Evolutionary conservation across 1,140 invertebrate genomes (phyloP), one percentile per base, ranked within the genome.

Genomic region (Papilio xuthus): DNA sequence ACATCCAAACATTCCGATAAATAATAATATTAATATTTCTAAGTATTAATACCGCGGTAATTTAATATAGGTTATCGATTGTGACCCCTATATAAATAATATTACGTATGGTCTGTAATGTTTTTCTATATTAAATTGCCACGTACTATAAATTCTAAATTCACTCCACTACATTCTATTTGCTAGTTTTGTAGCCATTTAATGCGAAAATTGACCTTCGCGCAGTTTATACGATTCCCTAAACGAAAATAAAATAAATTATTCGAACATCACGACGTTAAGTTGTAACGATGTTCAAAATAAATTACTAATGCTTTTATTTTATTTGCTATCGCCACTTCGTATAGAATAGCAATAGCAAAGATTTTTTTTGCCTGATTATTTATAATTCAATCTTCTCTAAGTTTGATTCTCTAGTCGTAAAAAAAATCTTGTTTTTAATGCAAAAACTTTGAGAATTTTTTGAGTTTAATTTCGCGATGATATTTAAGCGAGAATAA

Each of bases 261-360:
- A 72, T 72, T 72, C 41, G 70, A 37, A 18, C 70, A 37, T 72
- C 70, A 72, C 70, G 41, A 72, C 70, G 70, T 72, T 42, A 72
- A 72, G 70, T 37, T 72, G n/a, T 23, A 42, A 44, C 70, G 32
- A 42, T 71, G 70, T 72, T 42, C 41, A n/a, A 41, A 72, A 72
- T 72, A 41, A 72, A 69, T 69, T 3, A 37, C 67, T 26, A 15
- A 13, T 20, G 10, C 7, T 60, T 60, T 26, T 60, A 26, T 60
- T 60, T 60, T 60, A 60, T 60, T 60, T 60, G 9, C 56, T 28
- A 12, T 60, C 10, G 20, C 56, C 12, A 20, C 20, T 26, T 60
- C 20, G 56, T 7, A 60, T 3, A 60, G 8, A 10, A 4, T 15
- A 60, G 3, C 20, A 60, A 23, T 12, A 60, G 12, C 23, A 60